Percentiles rank a stretch among this genome's conserved stretches.
Conservation (phyloP, 1,140 invertebrate species). For the Asobara japonica region DNA sequence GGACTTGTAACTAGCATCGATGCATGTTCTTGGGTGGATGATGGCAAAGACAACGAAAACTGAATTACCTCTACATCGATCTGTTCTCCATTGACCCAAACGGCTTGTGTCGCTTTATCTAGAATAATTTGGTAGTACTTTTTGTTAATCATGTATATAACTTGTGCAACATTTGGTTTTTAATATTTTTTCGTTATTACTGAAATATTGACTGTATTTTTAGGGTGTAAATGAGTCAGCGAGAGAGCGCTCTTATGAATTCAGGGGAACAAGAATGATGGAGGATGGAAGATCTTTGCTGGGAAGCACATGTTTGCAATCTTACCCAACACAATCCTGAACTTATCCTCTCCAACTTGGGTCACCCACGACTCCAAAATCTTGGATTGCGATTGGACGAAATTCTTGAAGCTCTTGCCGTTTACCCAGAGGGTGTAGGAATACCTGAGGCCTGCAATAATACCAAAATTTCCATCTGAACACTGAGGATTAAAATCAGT, state of each 20-base stretch:
- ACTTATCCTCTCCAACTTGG: slow-evolving; percentile 51
- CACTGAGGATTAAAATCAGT: too few species aligned
- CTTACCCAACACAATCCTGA: slow-evolving; percentile 76
- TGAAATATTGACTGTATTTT: too few species aligned
- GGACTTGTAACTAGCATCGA: too few species aligned
- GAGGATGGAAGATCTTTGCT: too few species aligned
- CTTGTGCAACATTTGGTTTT: too few species aligned
- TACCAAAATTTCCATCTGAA: slow-evolving; percentile 19
- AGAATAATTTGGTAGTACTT: too few species aligned
- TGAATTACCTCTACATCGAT: slow-evolving; percentile 67
- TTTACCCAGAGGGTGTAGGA: slow-evolving; percentile 79
- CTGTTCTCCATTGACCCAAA: slow-evolving; percentile 82
- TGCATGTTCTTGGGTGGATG: background rate
- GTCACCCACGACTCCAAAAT: slow-evolving; percentile 66
- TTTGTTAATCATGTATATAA: too few species aligned
- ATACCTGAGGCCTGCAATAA: slow-evolving; percentile 74
- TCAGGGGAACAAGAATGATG: too few species aligned
- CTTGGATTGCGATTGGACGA: slow-evolving; percentile 79
- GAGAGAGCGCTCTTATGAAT: too few species aligned
- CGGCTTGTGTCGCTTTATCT: slow-evolving; percentile 82
- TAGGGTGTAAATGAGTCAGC: too few species aligned
- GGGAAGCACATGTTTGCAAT: too few species aligned
- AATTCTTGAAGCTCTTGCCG: slow-evolving; percentile 79
- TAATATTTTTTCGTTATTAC: too few species aligned
- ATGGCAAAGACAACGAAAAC: background rate